Evolutionary conservation across 2,113 vertebrate genomes (phyloP).

Genomic region (Gnathonemus echidnorhynchus): DNA sequence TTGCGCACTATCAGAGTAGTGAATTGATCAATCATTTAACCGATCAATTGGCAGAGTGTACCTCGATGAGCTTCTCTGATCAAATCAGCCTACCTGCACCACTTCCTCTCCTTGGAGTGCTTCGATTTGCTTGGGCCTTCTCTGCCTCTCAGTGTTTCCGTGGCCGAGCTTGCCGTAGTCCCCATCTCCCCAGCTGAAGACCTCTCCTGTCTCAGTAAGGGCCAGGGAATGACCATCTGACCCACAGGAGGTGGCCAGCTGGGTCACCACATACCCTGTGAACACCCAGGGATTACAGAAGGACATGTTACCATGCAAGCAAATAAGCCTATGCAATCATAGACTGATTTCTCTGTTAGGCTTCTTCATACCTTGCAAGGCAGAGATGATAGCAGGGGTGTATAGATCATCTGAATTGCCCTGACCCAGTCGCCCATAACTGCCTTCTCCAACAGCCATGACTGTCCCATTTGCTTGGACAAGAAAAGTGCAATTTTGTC

Average conservation of each 20-base stretch:
- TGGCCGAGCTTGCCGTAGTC: slow-evolving; percentile 73
- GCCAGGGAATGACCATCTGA: slow-evolving; percentile 72
- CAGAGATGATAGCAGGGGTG: slow-evolving; percentile 63
- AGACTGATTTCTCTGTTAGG: neutral
- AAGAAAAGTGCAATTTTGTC: slow-evolving; percentile 72
- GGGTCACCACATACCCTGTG: slow-evolving; percentile 67
- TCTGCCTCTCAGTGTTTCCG: slow-evolving; percentile 68
- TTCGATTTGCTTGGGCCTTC: slow-evolving; percentile 69
- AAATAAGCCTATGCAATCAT: neutral
- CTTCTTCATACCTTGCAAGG: slow-evolving; percentile 61
- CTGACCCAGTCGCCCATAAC: slow-evolving; percentile 67
- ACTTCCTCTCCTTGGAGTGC: slow-evolving; percentile 68
- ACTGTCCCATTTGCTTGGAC: slow-evolving; percentile 66
- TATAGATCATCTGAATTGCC: slow-evolving; percentile 72
- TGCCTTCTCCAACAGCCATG: slow-evolving; percentile 68
- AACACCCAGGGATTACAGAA: neutral
- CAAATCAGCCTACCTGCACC: slow-evolving; percentile 52
- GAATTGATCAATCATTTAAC: neutral
- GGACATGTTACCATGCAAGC: neutral
- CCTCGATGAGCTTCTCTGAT: neutral
- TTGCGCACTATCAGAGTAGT: neutral
- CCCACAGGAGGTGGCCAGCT: slow-evolving; percentile 67
- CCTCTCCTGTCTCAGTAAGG: slow-evolving; percentile 69
- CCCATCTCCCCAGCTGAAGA: slow-evolving; percentile 75
- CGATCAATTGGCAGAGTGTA: neutral